These are phyloP conservation scores for Bemisia tabaci DNA, from an alignment of 1,140 invertebrate species.

Conservation along the genomic window DNA sequence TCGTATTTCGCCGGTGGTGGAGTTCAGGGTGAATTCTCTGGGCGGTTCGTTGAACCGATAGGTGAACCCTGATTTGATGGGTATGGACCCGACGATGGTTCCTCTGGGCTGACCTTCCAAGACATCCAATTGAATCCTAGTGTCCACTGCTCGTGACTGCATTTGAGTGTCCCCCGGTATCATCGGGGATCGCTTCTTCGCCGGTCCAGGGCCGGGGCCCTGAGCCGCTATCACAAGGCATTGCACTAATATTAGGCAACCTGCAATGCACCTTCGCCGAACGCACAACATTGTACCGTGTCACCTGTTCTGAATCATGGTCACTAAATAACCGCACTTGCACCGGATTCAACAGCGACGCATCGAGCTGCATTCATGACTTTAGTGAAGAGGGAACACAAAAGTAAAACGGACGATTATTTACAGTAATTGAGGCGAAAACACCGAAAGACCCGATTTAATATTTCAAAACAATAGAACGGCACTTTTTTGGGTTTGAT, in stretches of 20 bases:
- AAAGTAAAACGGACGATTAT: neutral
- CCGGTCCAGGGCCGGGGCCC: slow-evolving; percentile 24
- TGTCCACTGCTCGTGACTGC: slow-evolving; percentile 75
- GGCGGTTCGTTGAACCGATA: slow-evolving; percentile 84
- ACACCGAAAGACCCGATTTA: too few species aligned
- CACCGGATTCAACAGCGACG: neutral
- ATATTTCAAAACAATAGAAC: too few species aligned
- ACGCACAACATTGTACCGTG: slow-evolving; percentile 10
- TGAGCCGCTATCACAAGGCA: slow-evolving; percentile 18
- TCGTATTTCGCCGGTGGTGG: slow-evolving; percentile 63
- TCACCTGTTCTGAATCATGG: neutral
- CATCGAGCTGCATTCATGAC: neutral
- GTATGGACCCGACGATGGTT: slow-evolving; percentile 69
- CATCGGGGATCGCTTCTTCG: slow-evolving; percentile 10
- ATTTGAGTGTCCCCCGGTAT: slow-evolving; percentile 37
- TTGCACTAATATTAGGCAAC: slow-evolving; percentile 7
- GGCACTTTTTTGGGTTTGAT: too few species aligned
- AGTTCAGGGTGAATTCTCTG: slow-evolving; percentile 64
- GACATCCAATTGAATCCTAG: slow-evolving; percentile 67
- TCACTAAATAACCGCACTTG: neutral
- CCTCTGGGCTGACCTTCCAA: slow-evolving; percentile 67
- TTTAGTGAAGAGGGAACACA: neutral
- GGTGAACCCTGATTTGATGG: slow-evolving; percentile 70
- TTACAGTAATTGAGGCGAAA: neutral
- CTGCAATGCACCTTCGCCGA: slow-evolving; percentile 1